Conservation (phyloP, 2,113 vertebrate species). For the Cromileptes altivelis region DNA sequence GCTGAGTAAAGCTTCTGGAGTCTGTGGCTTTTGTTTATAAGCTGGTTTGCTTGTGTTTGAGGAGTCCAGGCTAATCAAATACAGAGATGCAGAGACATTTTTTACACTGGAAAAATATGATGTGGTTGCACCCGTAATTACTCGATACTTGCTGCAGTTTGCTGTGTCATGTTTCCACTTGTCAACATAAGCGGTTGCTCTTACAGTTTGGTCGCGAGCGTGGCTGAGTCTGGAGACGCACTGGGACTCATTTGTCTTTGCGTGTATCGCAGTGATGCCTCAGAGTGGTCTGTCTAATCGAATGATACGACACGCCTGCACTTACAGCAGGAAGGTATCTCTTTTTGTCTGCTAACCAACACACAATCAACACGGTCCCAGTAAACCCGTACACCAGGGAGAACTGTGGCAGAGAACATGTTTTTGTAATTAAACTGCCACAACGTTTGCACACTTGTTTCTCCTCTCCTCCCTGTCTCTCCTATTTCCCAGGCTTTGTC, state of each 20-base stretch:
- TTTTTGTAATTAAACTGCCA: slow-evolving; percentile 46
- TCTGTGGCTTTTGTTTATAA: neutral
- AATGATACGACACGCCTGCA: slow-evolving; percentile 5
- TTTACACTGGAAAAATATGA: neutral
- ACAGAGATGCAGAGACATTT: neutral
- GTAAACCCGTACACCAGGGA: slow-evolving; percentile 14
- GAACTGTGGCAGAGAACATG: slow-evolving; percentile 12
- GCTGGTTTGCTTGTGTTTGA: neutral
- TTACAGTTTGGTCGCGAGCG: slow-evolving; percentile 1
- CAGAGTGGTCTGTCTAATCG: neutral
- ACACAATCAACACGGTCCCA: slow-evolving; percentile 2
- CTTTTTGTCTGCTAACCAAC: slow-evolving; percentile 15
- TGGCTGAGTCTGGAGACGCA: slow-evolving; percentile 1
- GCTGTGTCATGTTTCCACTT: slow-evolving; percentile 7
- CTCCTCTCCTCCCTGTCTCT: neutral
- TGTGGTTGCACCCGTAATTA: neutral
- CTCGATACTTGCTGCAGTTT: slow-evolving; percentile 8
- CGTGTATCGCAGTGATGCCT: neutral
- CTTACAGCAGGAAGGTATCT: neutral
- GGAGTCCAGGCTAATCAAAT: slow-evolving; percentile 2
- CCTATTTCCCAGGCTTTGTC: neutral
- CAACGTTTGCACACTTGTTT: slow-evolving; percentile 3
- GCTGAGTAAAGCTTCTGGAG: neutral
- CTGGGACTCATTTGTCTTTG: slow-evolving; percentile 31
- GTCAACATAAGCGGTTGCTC: neutral